These are phyloP conservation scores for Lethocerus indicus DNA, from an alignment of 1,140 invertebrate species.

Conservation along the genomic window DNA sequence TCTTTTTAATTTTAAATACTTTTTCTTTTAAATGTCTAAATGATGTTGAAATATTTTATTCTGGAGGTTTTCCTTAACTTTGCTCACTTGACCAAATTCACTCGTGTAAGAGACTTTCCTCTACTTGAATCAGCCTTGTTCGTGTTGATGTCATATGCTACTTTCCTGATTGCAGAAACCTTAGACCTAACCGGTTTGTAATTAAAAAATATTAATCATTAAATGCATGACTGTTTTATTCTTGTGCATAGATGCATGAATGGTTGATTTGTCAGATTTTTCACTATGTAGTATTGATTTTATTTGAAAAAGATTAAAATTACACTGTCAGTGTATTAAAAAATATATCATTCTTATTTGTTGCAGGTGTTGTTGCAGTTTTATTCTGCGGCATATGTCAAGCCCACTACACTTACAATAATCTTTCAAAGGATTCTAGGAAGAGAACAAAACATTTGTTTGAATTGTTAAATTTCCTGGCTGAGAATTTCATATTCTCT, in stretches of 20 bases:
- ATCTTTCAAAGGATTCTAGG: slow-evolving; percentile 76
- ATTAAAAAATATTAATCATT: not conserved
- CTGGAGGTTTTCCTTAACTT: slow-evolving; percentile 27
- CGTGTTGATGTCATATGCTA: slow-evolving; percentile 94
- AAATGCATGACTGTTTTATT: not conserved
- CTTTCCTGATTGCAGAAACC: slow-evolving; percentile 91
- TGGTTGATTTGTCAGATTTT: not conserved
- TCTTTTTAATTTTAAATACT: too few relatives aligned
- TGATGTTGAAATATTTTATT: slow-evolving; percentile 2
- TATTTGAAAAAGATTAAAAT: not conserved
- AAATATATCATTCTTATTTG: slow-evolving; percentile 14
- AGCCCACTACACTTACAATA: slow-evolving; percentile 98
- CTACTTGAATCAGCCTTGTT: slow-evolving; percentile 92
- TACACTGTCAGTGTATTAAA: not conserved
- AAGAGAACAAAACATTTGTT: slow-evolving; percentile 87
- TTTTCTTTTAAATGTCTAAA: too few relatives aligned
- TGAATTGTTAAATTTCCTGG: slow-evolving; percentile 88
- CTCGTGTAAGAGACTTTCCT: slow-evolving; percentile 82
- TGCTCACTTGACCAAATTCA: slow-evolving; percentile 82
- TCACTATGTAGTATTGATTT: not conserved
- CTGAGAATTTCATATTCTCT: slow-evolving; percentile 97
- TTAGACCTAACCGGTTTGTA: slow-evolving; percentile 75
- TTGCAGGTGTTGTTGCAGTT: slow-evolving; percentile 80
- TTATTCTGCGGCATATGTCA: slow-evolving; percentile 98
- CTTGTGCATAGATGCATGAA: too few relatives aligned